Conservation (phyloP, 2,113 vertebrate species). For the Elaphurus davidianus region DNA sequence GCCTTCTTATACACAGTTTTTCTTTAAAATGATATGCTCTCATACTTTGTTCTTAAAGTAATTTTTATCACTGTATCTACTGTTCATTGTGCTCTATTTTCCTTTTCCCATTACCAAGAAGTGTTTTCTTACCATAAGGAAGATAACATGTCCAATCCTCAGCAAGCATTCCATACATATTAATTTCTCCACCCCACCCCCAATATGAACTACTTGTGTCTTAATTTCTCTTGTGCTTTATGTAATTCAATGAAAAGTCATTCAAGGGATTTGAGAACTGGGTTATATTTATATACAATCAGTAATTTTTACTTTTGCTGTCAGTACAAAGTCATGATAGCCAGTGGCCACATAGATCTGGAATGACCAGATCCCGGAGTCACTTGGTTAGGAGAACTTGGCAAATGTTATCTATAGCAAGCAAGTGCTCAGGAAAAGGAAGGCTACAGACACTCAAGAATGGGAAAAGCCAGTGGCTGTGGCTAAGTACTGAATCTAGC, state of each 20-base stretch:
- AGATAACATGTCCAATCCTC: not conserved
- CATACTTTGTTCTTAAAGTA: not conserved
- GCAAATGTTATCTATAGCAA: not conserved
- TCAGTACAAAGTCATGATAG: not conserved
- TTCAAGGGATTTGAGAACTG: not conserved
- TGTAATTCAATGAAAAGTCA: constrained; percentile 8
- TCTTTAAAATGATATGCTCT: not conserved
- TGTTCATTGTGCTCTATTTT: not conserved
- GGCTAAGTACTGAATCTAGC: not conserved
- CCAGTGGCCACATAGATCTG: not conserved
- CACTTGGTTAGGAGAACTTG: not conserved
- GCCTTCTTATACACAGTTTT: not conserved
- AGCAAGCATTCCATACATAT: not conserved
- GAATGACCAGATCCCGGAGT: not conserved
- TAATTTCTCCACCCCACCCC: not conserved
- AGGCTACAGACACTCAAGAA: not conserved
- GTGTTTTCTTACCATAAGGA: not conserved
- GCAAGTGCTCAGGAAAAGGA: not conserved
- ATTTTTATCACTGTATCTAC: not conserved
- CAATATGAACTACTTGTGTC: not conserved
- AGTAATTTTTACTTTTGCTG: not conserved
- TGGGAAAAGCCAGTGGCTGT: not conserved
- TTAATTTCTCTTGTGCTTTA: not conserved
- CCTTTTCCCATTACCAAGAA: not conserved
- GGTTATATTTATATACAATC: not conserved